Conservation (phyloP, 2,797 vertebrate species). For the Danio kyathit region DNA sequence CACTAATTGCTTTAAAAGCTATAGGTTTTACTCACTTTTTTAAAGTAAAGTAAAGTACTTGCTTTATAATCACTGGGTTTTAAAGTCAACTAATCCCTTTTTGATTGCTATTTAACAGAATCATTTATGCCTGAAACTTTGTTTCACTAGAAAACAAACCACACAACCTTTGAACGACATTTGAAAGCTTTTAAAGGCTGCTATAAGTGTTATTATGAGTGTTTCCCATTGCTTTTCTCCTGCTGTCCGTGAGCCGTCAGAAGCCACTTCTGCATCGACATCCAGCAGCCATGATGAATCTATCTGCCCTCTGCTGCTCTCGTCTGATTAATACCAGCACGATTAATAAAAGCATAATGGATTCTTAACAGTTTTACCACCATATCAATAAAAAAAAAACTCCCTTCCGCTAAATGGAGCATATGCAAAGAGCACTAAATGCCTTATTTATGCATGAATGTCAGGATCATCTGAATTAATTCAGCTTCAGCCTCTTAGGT, state of each 20-base stretch:
- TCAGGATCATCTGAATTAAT: slow-evolving; percentile 35
- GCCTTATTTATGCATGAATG: slow-evolving; percentile 50
- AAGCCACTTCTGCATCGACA: neutral
- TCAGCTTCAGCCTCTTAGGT: slow-evolving; percentile 32
- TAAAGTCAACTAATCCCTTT: no score
- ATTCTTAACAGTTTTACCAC: slow-evolving; percentile 58
- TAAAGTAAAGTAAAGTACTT: no score
- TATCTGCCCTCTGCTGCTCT: slow-evolving; percentile 19
- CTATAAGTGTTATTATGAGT: neutral
- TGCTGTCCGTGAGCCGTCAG: slow-evolving; percentile 18
- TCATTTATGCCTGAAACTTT: no score
- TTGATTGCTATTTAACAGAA: no score
- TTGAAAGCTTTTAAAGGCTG: neutral
- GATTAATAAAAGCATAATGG: slow-evolving; percentile 63
- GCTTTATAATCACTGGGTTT: no score
- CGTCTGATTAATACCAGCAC: slow-evolving; percentile 51
- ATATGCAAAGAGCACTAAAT: slow-evolving; percentile 46
- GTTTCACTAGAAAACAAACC: no score
- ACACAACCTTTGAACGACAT: neutral
- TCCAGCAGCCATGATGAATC: neutral
- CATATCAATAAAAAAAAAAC: slow-evolving; percentile 54
- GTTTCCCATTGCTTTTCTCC: neutral
- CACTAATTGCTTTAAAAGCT: no score
- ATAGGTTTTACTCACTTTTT: no score
- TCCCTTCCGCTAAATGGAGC: slow-evolving; percentile 46